Evolutionary conservation across 2,113 vertebrate species (phyloP).

Genomic region (Climacteris rufus): DNA sequence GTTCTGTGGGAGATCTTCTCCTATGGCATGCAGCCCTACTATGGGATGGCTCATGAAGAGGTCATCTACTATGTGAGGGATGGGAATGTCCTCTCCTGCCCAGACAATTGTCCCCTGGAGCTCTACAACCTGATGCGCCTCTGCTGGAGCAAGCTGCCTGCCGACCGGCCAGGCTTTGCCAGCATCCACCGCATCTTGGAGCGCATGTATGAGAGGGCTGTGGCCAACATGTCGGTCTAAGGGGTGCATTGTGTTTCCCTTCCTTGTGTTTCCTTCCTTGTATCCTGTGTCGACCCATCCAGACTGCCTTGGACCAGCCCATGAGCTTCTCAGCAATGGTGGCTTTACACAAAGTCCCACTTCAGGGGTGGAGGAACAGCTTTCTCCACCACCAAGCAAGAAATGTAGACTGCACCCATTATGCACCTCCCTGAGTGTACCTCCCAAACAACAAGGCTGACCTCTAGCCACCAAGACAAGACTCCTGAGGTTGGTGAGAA

Average conservation of each 20-base stretch:
- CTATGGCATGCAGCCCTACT: conserved; percentile 96
- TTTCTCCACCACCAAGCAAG: background rate
- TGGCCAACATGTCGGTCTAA: conserved; percentile 46
- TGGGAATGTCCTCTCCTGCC: conserved; percentile 90
- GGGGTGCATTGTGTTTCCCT: rapidly evolving
- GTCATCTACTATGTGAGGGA: conserved; percentile 97
- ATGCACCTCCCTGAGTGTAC: background rate
- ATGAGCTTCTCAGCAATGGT: rapidly evolving
- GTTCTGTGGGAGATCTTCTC: conserved; percentile 98
- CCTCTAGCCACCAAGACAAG: background rate
- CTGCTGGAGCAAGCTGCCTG: conserved; percentile 90
- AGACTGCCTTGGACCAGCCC: background rate
- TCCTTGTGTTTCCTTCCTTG: background rate
- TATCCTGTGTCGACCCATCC: rapidly evolving
- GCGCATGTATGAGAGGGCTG: conserved; percentile 84
- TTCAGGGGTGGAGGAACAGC: background rate
- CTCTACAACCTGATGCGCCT: conserved; percentile 97
- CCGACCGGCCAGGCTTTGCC: conserved; percentile 87
- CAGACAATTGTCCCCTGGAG: conserved; percentile 89
- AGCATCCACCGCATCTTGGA: conserved; percentile 94
- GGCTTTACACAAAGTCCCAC: background rate
- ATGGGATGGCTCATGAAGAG: conserved; percentile 96
- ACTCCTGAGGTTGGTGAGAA: background rate
- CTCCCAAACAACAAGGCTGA: background rate
- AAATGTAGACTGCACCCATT: background rate